Base-by-base conservation (phyloP, 2,797 vertebrate species). In the Acipenser oxyrinchus region DNA sequence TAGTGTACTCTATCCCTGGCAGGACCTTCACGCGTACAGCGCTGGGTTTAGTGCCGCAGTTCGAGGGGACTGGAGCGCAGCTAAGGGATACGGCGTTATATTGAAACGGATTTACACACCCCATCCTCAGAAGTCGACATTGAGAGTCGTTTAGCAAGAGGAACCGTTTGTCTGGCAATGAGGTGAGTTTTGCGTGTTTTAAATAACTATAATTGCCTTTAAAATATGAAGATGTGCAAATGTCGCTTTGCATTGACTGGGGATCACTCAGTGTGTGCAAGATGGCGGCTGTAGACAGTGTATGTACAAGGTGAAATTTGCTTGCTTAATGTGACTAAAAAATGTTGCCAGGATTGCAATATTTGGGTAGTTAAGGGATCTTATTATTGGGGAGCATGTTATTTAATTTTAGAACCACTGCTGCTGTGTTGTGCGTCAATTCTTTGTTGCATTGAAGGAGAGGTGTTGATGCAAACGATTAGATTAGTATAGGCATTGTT, bases 281-380 rank as follows among this genome's bases (percentile, higher is more conserved):
- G 87, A 92, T 92, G 90, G 90, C 90, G 90, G 86, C 86, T 79
- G 82, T 37, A 37, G 81, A 81, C 85, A n/a, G n/a, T 78, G 80
- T 81, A 86, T 84, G 86, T 81, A 84, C 82, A 7, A 91, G 88
- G 86, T 92, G 87, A 90, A 87, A 84, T 77, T 75, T 73, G 23
- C 23, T 37, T 37, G 23, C 23, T 37, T 37, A n/a, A n/a, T n/a
- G 2, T 37, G 23, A 37, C 23, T 3, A 37, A 37, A 37, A 37
- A 37, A 37, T 4, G 23, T 37, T 37, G 23, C 23, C 23, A 3
- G 23, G 23, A 37, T 37, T 37, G 2, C 23, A 37, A 37, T 37
- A 37, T 37, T 3, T 37, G 23, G 23, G 23, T 37, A 37, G 23
- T 37, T 37, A 37, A 37, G 23, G 4, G 23, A 2, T 37, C 23